These are phyloP conservation scores for Pemphredon lugubris DNA, from an alignment of 2,888 invertebrate genomes.

Conservation along the genomic window DNA sequence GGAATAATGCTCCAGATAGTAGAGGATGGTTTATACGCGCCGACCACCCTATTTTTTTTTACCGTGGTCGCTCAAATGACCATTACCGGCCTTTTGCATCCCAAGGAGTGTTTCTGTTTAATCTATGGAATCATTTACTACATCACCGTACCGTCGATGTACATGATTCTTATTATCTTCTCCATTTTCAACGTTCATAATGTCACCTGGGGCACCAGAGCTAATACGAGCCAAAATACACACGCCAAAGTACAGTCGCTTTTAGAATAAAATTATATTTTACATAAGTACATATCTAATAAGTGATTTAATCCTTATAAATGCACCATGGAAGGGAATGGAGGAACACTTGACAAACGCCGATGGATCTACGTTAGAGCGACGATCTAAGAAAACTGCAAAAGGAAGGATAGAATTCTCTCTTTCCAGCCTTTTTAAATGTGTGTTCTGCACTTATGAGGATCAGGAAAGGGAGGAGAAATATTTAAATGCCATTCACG, in stretches of 20 bases:
- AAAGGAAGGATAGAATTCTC: constrained; percentile 82
- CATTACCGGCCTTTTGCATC: constrained; percentile 86
- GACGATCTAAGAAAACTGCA: neutral
- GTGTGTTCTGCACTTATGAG: constrained; percentile 82
- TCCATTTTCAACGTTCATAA: constrained; percentile 96
- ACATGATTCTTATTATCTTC: constrained; percentile 94
- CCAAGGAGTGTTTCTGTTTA: constrained; percentile 90
- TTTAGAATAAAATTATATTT: neutral
- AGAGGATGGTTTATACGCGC: constrained; percentile 90
- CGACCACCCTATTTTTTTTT: constrained; percentile 92
- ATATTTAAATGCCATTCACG: constrained; percentile 80
- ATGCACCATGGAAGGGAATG: too few relatives aligned
- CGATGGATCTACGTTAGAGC: neutral
- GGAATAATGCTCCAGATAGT: constrained; percentile 90
- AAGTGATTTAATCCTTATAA: too few relatives aligned
- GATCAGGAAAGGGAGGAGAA: constrained; percentile 80
- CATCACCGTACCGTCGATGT: constrained; percentile 97
- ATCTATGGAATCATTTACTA: constrained; percentile 90
- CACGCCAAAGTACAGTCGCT: constrained; percentile 67
- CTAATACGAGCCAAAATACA: too few relatives aligned
- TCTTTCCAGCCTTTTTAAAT: constrained; percentile 83
- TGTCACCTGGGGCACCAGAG: constrained; percentile 97
- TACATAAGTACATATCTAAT: too few relatives aligned
- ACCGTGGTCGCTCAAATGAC: constrained; percentile 85
- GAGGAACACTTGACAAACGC: too few relatives aligned